These are phyloP conservation scores for Tigriopus japonicus DNA, from an alignment of 1,140 invertebrate species.

Conservation along the genomic window DNA sequence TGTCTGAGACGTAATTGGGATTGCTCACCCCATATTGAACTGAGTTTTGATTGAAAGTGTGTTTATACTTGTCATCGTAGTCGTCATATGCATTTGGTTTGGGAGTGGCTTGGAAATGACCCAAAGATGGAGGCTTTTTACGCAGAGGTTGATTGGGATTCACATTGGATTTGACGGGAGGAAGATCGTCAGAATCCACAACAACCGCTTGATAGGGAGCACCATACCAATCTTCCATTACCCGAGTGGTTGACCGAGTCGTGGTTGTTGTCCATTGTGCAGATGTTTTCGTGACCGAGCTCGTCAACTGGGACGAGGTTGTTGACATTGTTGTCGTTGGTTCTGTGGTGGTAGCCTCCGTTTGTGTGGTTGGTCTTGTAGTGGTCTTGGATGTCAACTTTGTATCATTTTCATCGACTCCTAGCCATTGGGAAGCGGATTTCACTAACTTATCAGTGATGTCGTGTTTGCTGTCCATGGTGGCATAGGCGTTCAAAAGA, in stretches of 20 bases:
- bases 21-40: conserved; percentile 11
- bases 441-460: conserved; percentile 4
- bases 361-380: too few relatives aligned
- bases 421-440: too few relatives aligned
- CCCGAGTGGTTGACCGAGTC: too few relatives aligned
- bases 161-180: conserved; percentile 5
- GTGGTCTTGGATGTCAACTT: too few relatives aligned
- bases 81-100: neutral
- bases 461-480: conserved; percentile 15
- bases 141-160: neutral
- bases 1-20: conserved; percentile 1
- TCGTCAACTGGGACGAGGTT: too few relatives aligned
- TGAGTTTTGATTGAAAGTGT: neutral
- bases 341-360: too few relatives aligned
- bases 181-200: neutral
- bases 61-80: neutral
- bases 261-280: too few relatives aligned
- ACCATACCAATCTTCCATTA: too few relatives aligned
- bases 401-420: too few relatives aligned
- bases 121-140: conserved; percentile 11
- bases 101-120: neutral
- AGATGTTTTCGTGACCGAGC: too few relatives aligned
- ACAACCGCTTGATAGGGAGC: neutral
- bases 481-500: conserved; percentile 12
- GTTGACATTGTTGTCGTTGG: too few relatives aligned